A percentile compares a stretch with the other conserved stretches of the same genome.
Conservation (phyloP, 1,140 invertebrate species). For the Aethina tumida region DNA sequence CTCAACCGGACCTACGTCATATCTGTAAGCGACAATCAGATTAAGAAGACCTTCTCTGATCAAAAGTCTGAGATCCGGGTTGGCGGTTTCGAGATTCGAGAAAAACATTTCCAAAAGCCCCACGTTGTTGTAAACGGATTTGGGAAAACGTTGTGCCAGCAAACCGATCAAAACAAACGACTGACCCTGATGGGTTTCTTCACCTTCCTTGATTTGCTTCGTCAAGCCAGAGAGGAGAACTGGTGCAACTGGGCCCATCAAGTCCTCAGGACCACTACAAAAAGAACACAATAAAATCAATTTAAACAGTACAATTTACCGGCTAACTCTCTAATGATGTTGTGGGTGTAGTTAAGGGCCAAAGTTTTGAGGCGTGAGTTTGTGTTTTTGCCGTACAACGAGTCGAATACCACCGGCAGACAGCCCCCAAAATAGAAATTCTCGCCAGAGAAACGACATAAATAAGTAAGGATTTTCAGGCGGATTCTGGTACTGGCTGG, state of each 20-base stretch:
- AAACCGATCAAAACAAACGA: slow-evolving; percentile 69
- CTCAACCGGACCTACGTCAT: slow-evolving; percentile 33
- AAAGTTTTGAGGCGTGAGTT: slow-evolving; percentile 71
- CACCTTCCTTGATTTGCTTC: slow-evolving; percentile 57
- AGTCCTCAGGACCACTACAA: slow-evolving; percentile 47
- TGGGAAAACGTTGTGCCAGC: slow-evolving; percentile 56
- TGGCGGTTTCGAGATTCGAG: slow-evolving; percentile 49
- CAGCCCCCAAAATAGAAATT: slow-evolving; percentile 69
- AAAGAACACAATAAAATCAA: slow-evolving; percentile 8
- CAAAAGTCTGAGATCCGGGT: slow-evolving; percentile 31
- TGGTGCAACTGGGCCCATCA: slow-evolving; percentile 50
- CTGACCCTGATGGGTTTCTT: slow-evolving; percentile 52
- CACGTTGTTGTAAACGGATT: slow-evolving; percentile 57
- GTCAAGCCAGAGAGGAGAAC: slow-evolving; percentile 59
- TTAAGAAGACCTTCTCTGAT: slow-evolving; percentile 29
- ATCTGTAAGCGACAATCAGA: slow-evolving; percentile 52
- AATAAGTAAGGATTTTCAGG: slow-evolving; percentile 74
- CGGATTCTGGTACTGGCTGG: slow-evolving; percentile 73
- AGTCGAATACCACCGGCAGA: slow-evolving; percentile 81
- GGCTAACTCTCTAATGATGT: slow-evolving; percentile 70
- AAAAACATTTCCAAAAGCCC: slow-evolving; percentile 55
- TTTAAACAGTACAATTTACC: slow-evolving; percentile 2
- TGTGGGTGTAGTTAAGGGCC: slow-evolving; percentile 71
- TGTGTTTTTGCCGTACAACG: slow-evolving; percentile 72
- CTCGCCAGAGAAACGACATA: slow-evolving; percentile 68